Evolutionary conservation across 2,113 vertebrate genomes (phyloP), one percentile per base, ranked within the genome.

Genomic region (Mesitornis unicolor): DNA sequence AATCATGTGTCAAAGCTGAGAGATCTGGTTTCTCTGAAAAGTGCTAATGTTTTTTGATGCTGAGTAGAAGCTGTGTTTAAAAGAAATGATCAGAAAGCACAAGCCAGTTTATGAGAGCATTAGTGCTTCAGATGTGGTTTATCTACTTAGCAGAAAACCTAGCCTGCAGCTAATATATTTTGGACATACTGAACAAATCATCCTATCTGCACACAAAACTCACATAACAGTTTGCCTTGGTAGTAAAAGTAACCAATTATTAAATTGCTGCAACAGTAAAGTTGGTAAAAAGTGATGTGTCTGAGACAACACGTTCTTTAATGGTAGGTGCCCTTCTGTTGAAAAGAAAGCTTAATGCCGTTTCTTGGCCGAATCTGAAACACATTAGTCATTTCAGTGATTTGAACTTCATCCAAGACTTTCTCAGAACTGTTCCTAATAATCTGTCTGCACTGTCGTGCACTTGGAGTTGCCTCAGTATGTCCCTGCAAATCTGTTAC

Each of bases 121-220:
- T 97, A 90, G 80, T 82, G 84, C 89, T 95, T 97, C 81, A 97
- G 96, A 97, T 98, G 95, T 98, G 94, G 95, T 97, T 95, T 97
- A 88, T 94, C 95, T 95, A 93, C 93, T 95, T 95, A 97, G 51
- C 92, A 94, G 86, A 84, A 84, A 97, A 92, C 65, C 24, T 76
- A 91, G 88, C 73, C 84, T 94, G 93, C 89, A 96, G 94, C 84
- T 96, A 95, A 71, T 70, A 82, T 75, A 96, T 95, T 96, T 91
- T 81, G 75, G 87, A 90, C 94, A 97, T 96, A 54, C 16, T 43
- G 96, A 97, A 93, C 1, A 2, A 98, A 98, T 96, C 73, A 85
- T 94, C 87, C 92, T 96, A 84, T 89, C 92, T 87, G 92, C 68
- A 85, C 78, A 89, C 64, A 90, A 97, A 90, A 80, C 65, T 89